Percentiles rank a stretch among this genome's conserved stretches.
Evolutionary conservation across 2,888 invertebrate genomes (phyloP).

Genomic region (Ptychoptera albimana): DNA sequence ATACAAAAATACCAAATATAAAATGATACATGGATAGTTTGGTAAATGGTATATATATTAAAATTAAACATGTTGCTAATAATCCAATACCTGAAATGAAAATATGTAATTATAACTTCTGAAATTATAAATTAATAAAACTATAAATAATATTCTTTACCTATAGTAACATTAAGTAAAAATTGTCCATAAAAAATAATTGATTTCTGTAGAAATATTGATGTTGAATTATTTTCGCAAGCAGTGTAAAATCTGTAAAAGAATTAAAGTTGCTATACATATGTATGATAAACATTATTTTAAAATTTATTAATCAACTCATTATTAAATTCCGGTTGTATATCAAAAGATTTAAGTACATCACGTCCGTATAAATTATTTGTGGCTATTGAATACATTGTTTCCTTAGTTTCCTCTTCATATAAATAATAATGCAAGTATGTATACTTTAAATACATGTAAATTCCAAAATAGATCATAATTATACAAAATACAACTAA

Average conservation of each 20-base stretch:
- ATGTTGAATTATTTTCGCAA: conserved; percentile 7
- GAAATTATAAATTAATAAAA: background rate
- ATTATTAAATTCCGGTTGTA: conserved; percentile 5
- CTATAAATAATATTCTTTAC: conserved; percentile 1
- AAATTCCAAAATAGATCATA: background rate
- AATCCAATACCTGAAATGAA: background rate
- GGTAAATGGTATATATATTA: conserved; percentile 2
- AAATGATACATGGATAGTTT: conserved; percentile 6
- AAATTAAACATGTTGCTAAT: background rate
- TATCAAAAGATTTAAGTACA: conserved; percentile 9
- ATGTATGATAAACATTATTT: background rate
- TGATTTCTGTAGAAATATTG: conserved; percentile 8
- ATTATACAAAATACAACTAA: conserved; percentile 1
- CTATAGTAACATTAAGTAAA: conserved; percentile 5
- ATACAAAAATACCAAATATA: conserved; percentile 1
- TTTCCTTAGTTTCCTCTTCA: conserved; percentile 6
- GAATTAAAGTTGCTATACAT: background rate
- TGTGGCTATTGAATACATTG: conserved; percentile 2
- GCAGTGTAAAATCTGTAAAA: background rate
- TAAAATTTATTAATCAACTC: conserved; percentile 4
- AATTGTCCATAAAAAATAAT: conserved; percentile 6
- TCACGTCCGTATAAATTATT: conserved; percentile 7
- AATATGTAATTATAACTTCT: too few species aligned
- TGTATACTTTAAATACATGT: background rate
- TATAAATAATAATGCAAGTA: conserved; percentile 4